A percentile compares a stretch with the other conserved stretches of the same genome.
phyloP scores from a whole-genome alignment of 1,140 invertebrate species.

The Pristionchus pacificus region DNA sequence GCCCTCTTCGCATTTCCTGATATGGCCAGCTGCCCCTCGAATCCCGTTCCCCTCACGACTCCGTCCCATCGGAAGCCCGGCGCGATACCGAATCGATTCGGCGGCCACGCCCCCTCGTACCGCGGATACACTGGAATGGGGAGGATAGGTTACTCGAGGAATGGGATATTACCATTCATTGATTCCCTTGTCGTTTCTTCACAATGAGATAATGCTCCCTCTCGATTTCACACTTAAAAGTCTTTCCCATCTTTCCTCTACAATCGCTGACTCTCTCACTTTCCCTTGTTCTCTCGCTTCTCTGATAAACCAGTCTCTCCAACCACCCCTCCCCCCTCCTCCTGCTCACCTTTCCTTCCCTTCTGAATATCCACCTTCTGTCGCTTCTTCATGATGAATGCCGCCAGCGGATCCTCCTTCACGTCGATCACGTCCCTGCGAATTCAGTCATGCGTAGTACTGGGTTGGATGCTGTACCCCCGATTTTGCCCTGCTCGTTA shows the following conservation, averaged over 20 bases:
- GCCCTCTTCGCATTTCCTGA: neutral
- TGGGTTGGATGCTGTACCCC: too few species aligned
- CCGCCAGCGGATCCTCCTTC: neutral
- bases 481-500: too few species aligned
- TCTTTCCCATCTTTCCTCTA: too few species aligned
- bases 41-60: constrained; percentile 69
- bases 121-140: neutral
- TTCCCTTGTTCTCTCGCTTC: too few species aligned
- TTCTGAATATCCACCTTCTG: neutral
- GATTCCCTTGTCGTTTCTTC: too few species aligned
- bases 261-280: too few species aligned
- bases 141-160: too few species aligned
- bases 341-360: neutral
- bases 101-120: neutral
- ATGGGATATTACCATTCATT: too few species aligned
- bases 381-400: neutral
- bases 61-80: constrained; percentile 95
- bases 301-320: too few species aligned
- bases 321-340: too few species aligned
- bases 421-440: neutral
- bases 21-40: neutral
- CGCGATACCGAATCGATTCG: constrained; percentile 79
- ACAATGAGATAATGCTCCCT: too few species aligned
- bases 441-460: neutral
- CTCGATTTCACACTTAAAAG: too few species aligned